Conservation (phyloP, 2,113 vertebrate species). For the Peromyscus leucopus region DNA sequence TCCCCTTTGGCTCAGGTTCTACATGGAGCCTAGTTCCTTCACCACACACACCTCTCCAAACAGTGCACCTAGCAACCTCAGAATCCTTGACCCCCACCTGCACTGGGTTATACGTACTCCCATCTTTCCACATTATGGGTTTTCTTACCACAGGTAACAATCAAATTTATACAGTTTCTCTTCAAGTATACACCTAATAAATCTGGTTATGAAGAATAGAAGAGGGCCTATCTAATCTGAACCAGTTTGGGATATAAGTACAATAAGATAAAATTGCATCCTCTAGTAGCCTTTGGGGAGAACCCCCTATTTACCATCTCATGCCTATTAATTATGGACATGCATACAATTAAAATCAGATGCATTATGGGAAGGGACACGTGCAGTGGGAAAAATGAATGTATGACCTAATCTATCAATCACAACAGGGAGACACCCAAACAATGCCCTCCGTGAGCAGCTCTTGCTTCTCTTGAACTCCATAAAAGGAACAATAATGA, state of each 20-base stretch:
- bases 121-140: background rate
- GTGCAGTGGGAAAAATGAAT: background rate
- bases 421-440: background rate
- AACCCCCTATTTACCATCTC: background rate
- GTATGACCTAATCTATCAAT: background rate
- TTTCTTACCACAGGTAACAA: background rate
- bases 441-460: background rate
- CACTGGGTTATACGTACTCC: no score
- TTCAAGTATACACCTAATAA: background rate
- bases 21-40: background rate
- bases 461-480: background rate
- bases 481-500: background rate
- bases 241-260: background rate
- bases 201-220: background rate
- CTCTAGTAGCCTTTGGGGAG: background rate
- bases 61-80: background rate
- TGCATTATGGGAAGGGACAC: background rate
- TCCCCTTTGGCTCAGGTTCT: background rate
- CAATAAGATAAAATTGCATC: background rate
- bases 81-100: background rate
- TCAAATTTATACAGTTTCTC: background rate
- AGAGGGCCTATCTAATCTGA: background rate
- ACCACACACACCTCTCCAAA: background rate
- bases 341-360: background rate
- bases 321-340: background rate